These are phyloP conservation scores for Nothobranchius kuhntae DNA, from an alignment of 2,113 vertebrate species.

Conservation along the genomic window DNA sequence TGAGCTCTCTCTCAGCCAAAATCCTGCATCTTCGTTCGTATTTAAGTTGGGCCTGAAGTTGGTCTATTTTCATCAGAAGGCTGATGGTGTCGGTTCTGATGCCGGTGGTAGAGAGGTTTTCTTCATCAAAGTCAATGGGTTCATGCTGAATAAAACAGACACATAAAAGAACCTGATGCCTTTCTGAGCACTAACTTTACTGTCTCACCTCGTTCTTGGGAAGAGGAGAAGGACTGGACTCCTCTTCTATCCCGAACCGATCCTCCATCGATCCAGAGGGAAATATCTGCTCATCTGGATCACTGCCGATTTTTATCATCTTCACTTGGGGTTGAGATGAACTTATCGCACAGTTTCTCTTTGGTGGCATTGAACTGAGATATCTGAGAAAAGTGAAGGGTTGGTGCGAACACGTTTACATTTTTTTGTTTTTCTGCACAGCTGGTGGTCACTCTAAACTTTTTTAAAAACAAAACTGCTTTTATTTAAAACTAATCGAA, in stretches of 20 bases:
- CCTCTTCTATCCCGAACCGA: conserved; percentile 56
- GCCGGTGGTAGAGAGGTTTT: conserved; percentile 56
- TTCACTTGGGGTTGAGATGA: conserved; percentile 48
- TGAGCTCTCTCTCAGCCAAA: conserved; percentile 73
- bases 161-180: neutral
- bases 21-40: conserved; percentile 76
- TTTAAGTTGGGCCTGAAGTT: conserved; percentile 76
- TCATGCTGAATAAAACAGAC: conserved; percentile 47
- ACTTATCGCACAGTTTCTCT: conserved; percentile 53
- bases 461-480: conserved; percentile 7
- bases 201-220: conserved; percentile 51
- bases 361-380: conserved; percentile 64
- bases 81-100: conserved; percentile 78
- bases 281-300: conserved; percentile 47
- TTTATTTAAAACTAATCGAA: neutral
- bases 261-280: conserved; percentile 54
- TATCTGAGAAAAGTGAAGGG: conserved; percentile 25
- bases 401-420: neutral
- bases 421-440: neutral
- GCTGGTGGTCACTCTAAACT: conserved; percentile 34
- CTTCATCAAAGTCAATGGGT: conserved; percentile 64
- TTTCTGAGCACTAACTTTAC: neutral
- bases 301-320: conserved; percentile 63
- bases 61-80: conserved; percentile 78
- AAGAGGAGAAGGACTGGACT: conserved; percentile 57